Percentiles rank a stretch among this genome's conserved stretches.
Conservation (phyloP, 2,888 invertebrate genomes). For the Dromius quadrimaculatus region DNA sequence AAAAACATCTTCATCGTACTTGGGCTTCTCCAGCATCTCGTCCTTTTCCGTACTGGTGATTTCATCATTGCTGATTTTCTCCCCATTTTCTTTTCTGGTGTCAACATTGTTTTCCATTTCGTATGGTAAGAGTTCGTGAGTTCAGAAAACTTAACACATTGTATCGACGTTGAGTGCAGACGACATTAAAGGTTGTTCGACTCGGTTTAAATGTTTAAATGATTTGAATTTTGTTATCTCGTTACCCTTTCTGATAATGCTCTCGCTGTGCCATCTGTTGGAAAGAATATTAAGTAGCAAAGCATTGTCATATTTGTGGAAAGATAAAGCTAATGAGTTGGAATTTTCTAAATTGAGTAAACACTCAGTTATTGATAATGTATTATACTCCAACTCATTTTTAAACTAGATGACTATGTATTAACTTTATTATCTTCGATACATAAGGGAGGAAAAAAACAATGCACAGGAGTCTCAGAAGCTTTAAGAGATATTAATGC, state of each 20-base stretch:
- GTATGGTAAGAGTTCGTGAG: not conserved
- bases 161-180: not conserved
- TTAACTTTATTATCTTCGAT: no score
- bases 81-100: constrained; percentile 5
- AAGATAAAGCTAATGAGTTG: constrained; percentile 15
- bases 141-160: constrained; percentile 1
- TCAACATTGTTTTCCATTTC: constrained; percentile 12
- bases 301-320: not conserved
- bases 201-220: not conserved
- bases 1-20: constrained; percentile 66
- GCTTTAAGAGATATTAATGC: no score
- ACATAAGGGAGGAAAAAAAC: no score
- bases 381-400: no score
- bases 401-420: no score
- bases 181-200: not conserved
- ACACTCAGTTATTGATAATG: not conserved
- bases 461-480: no score
- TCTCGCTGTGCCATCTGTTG: constrained; percentile 36
- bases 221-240: constrained; percentile 31
- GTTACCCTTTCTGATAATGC: constrained; percentile 33
- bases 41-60: constrained; percentile 34
- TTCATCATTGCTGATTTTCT: constrained; percentile 11
- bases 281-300: not conserved
- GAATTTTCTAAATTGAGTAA: constrained; percentile 11
- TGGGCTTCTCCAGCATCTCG: constrained; percentile 58